Conservation (phyloP, 2,113 vertebrate genomes). For the Rhizomys pruinosus region DNA sequence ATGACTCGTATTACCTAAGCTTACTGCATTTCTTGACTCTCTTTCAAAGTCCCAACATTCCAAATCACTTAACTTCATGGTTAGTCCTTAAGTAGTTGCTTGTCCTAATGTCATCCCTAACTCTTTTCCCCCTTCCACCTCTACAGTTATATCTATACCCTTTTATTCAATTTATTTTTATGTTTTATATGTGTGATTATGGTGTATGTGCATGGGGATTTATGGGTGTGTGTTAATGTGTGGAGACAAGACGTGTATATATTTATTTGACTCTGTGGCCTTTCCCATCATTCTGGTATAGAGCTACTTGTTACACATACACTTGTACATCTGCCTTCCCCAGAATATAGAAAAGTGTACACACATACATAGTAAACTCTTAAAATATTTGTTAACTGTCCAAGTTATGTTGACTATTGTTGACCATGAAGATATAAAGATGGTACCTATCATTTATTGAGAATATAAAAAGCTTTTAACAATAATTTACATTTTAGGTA, state of each 20-base stretch:
- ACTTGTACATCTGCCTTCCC: neutral
- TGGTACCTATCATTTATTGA: neutral
- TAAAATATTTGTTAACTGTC: conserved; percentile 19
- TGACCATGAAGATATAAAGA: conserved; percentile 14
- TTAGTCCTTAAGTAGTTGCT: conserved; percentile 20
- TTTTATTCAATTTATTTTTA: neutral
- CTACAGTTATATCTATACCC: neutral
- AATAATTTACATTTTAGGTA: conserved; percentile 38
- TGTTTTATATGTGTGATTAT: neutral
- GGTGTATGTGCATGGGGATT: neutral
- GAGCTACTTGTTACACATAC: neutral
- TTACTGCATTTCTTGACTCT: neutral
- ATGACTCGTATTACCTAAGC: neutral
- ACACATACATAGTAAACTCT: neutral
- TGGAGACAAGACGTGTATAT: neutral
- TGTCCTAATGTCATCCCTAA: neutral
- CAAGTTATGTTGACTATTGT: neutral
- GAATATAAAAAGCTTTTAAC: neutral
- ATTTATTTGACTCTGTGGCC: neutral
- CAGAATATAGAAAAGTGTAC: neutral
- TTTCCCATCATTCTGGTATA: neutral
- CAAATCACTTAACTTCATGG: neutral
- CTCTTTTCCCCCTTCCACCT: neutral
- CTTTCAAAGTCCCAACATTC: neutral
- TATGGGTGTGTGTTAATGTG: neutral